Evolutionary conservation across 2,797 vertebrate species (phyloP).

Genomic region (Sylvilagus floridanus): DNA sequence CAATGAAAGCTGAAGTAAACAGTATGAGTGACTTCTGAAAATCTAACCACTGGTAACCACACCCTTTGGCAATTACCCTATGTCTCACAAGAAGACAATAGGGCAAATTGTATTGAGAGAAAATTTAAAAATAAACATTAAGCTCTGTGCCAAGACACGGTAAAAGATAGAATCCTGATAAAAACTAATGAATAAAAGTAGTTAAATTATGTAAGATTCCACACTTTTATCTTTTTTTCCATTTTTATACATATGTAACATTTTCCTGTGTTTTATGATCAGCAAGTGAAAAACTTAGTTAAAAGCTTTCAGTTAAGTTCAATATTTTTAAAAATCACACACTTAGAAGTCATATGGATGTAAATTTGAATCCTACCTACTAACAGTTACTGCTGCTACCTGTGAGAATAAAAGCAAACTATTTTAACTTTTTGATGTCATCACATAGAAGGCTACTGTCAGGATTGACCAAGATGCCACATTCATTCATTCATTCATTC

Average conservation of each 20-base stretch:
- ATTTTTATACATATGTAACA: not conserved
- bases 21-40: constrained; percentile 69
- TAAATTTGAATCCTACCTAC: constrained; percentile 10
- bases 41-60: constrained; percentile 64
- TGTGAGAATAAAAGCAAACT: constrained; percentile 31
- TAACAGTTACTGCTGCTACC: constrained; percentile 3
- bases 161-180: constrained; percentile 44
- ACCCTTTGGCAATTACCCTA: constrained; percentile 73
- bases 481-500: not conserved
- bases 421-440: not conserved
- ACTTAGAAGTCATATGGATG: not conserved
- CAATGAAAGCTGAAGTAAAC: constrained; percentile 74
- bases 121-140: constrained; percentile 56
- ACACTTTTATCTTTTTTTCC: not conserved
- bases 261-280: constrained; percentile 39
- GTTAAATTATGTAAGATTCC: not conserved
- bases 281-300: not conserved
- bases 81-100: constrained; percentile 73
- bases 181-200: constrained; percentile 65
- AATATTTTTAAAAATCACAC: constrained; percentile 38
- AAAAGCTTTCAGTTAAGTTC: not conserved
- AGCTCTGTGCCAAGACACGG: constrained; percentile 42
- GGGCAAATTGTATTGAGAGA: constrained; percentile 61
- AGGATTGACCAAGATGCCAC: not conserved
- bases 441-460: not conserved